Evolutionary conservation across 2,888 invertebrate genomes (phyloP).

Genomic region (Pecten maximus): DNA sequence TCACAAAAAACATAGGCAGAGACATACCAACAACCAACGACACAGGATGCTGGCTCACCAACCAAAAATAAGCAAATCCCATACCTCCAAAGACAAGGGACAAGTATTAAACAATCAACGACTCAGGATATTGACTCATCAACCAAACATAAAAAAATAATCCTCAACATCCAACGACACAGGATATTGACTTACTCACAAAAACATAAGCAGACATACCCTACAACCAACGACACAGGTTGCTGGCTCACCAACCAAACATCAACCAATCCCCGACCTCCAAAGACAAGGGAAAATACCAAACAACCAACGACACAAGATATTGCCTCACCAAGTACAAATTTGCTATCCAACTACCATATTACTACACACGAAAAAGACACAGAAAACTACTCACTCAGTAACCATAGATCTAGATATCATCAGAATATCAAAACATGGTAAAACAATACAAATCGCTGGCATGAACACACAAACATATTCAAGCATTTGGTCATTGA

Average conservation of each 20-base stretch:
- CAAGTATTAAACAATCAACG: neutral
- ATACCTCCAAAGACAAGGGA: no score
- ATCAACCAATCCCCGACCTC: no score
- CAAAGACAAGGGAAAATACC: neutral
- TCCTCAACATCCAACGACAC: neutral
- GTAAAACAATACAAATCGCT: neutral
- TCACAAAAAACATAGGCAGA: no score
- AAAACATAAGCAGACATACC: neutral
- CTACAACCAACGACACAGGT: neutral
- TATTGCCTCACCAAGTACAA: neutral
- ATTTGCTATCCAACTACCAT: no score
- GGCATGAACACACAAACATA: neutral
- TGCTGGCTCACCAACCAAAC: neutral
- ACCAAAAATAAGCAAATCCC: no score
- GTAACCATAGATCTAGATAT: neutral
- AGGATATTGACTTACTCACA: neutral
- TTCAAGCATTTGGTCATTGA: neutral
- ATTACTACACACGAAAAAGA: no score
- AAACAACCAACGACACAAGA: neutral
- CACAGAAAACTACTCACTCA: neutral
- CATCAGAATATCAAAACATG: neutral
- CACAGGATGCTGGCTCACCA: neutral
- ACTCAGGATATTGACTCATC: neutral
- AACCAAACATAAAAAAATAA: neutral
- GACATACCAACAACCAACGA: no score